Evolutionary conservation across 2,113 vertebrate species (phyloP).

Genomic region (Etia nguti): DNA sequence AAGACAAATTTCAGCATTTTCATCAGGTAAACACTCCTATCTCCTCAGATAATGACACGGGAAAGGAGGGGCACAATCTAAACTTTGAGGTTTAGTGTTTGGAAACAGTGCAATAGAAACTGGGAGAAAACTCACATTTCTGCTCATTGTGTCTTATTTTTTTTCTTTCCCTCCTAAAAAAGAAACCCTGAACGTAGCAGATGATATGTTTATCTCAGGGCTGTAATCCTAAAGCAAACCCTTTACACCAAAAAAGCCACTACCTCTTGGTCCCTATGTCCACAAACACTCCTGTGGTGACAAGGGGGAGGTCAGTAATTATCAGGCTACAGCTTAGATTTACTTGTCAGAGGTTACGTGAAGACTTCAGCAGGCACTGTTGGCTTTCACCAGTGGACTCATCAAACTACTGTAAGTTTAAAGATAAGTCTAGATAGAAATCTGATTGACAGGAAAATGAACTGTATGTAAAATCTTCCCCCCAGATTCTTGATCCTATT

Average conservation of each 20-base stretch:
- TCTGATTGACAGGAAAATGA: not conserved
- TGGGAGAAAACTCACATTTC: not conserved
- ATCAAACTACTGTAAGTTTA: not conserved
- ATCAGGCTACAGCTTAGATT: slow-evolving; percentile 8
- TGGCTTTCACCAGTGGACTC: not conserved
- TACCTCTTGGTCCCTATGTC: not conserved
- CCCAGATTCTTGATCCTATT: not conserved
- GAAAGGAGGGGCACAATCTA: slow-evolving; percentile 1
- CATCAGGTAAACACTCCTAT: slow-evolving; percentile 33
- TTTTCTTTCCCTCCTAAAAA: not conserved
- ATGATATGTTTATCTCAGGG: not conserved
- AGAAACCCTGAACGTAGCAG: not conserved
- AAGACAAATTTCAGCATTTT: not conserved
- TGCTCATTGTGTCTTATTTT: not conserved
- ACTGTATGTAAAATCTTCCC: not conserved
- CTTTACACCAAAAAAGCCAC: slow-evolving; percentile 17
- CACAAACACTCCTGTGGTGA: slow-evolving; percentile 6
- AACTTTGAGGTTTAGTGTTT: not conserved
- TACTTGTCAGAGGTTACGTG: slow-evolving; percentile 22
- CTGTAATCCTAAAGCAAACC: slow-evolving; percentile 21
- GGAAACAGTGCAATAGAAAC: not conserved
- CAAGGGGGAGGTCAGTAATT: slow-evolving; percentile 40
- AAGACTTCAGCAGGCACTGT: not conserved
- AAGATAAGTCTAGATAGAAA: slow-evolving; percentile 1
- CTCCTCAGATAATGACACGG: slow-evolving; percentile 19